Evolutionary conservation across 2,888 invertebrate species (phyloP).

Genomic region (Synanthedon tipuliformis): DNA sequence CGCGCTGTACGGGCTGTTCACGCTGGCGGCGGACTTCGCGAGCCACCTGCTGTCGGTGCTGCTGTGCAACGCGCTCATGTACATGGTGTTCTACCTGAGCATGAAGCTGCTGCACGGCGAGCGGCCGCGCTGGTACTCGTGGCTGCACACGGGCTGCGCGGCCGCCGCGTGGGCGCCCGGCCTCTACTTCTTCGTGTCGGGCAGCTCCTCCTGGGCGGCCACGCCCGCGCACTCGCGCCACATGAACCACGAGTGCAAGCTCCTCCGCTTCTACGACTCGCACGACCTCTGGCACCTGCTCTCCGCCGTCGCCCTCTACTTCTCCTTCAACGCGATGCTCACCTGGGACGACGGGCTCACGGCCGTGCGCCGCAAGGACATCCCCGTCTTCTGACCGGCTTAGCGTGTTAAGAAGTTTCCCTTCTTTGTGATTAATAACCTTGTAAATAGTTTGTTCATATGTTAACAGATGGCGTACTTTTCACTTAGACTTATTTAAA

Average conservation of each 20-base stretch:
- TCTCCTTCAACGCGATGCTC: slow-evolving; percentile 84
- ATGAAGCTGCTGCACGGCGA: slow-evolving; percentile 86
- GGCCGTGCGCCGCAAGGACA: slow-evolving; percentile 77
- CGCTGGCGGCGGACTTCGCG: slow-evolving; percentile 79
- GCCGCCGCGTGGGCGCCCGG: slow-evolving; percentile 76
- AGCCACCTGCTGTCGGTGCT: slow-evolving; percentile 83
- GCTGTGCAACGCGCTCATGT: slow-evolving; percentile 84
- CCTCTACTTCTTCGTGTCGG: slow-evolving; percentile 63
- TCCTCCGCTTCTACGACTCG: slow-evolving; percentile 82
- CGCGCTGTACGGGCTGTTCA: slow-evolving; percentile 73
- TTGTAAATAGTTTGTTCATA: too few relatives aligned
- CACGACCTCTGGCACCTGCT: slow-evolving; percentile 92
- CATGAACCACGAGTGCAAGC: slow-evolving; percentile 62
- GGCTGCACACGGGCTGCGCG: slow-evolving; percentile 74
- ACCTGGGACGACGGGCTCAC: slow-evolving; percentile 87
- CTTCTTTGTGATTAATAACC: not conserved
- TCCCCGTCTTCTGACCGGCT: slow-evolving; percentile 81
- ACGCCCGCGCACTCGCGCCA: slow-evolving; percentile 81
- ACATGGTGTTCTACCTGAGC: slow-evolving; percentile 83
- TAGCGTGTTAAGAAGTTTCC: too few relatives aligned
- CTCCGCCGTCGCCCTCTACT: slow-evolving; percentile 85
- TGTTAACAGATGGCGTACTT: too few relatives aligned
- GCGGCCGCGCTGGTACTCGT: slow-evolving; percentile 70
- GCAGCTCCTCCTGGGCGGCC: slow-evolving; percentile 41
- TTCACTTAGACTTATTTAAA: too few relatives aligned